Percentiles rank a stretch among this genome's conserved stretches.
phyloP scores from a whole-genome alignment of 2,113 vertebrate species.

The Todiramphus saurophagus region DNA sequence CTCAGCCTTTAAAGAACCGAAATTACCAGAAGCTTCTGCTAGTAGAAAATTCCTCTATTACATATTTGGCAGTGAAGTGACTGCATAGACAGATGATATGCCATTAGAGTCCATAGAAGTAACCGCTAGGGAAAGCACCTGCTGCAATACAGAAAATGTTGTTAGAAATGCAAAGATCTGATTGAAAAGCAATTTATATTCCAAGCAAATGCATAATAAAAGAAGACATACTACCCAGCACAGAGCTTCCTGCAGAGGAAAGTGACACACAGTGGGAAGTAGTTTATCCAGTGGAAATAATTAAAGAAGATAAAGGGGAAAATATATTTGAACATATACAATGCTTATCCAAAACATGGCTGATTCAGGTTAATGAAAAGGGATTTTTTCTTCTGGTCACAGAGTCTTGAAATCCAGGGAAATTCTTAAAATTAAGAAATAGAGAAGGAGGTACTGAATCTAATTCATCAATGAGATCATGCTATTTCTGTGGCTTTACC shows the following conservation, averaged over 20 bases:
- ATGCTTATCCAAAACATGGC: not conserved
- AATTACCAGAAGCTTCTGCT: slow-evolving; percentile 55
- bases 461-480: not conserved
- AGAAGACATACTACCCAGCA: not conserved
- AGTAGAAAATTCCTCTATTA: slow-evolving; percentile 58
- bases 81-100: slow-evolving; percentile 61
- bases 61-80: slow-evolving; percentile 55
- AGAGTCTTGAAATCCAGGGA: not conserved
- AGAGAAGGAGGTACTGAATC: not conserved
- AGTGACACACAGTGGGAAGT: slow-evolving; percentile 29
- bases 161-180: slow-evolving; percentile 65
- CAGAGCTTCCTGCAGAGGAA: slow-evolving; percentile 36
- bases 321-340: not conserved
- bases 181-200: slow-evolving; percentile 70
- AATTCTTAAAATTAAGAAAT: not conserved
- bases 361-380: not conserved
- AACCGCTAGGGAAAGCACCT: slow-evolving; percentile 67
- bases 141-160: slow-evolving; percentile 61
- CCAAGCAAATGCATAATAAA: slow-evolving; percentile 51
- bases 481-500: not conserved
- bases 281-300: slow-evolving; percentile 54
- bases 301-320: slow-evolving; percentile 28
- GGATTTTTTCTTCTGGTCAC: not conserved
- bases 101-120: slow-evolving; percentile 61
- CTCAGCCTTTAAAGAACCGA: slow-evolving; percentile 33